Conservation (phyloP, 2,888 invertebrate species). For the Callimorpha dominula region DNA sequence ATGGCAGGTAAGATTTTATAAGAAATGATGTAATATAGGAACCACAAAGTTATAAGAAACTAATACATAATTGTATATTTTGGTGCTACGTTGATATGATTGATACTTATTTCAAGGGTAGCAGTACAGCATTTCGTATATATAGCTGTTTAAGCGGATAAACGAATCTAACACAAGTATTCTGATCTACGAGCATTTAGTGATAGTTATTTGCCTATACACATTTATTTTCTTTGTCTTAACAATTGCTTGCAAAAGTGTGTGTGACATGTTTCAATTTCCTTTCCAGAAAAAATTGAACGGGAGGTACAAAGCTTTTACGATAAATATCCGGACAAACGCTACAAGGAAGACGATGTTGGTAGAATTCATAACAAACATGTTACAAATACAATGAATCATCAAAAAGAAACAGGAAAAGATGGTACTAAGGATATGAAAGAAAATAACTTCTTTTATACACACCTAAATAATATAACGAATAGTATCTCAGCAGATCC, state of each 20-base stretch:
- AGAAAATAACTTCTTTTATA: conserved; percentile 43
- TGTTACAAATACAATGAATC: conserved; percentile 54
- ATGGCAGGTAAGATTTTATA: conserved; percentile 67
- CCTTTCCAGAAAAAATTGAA: conserved; percentile 75
- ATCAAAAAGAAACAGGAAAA: conserved; percentile 51
- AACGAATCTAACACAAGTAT: not conserved
- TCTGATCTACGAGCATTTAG: not conserved
- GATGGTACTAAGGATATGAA: conserved; percentile 44
- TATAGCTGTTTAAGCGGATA: not conserved
- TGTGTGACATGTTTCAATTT: conserved; percentile 53
- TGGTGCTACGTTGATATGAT: not conserved
- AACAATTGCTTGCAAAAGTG: conserved; percentile 43
- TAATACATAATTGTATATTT: not conserved
- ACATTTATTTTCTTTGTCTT: conserved; percentile 29
- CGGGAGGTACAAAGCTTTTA: conserved; percentile 75
- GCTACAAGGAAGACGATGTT: conserved; percentile 60
- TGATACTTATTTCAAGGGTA: not conserved
- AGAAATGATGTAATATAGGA: conserved; percentile 1
- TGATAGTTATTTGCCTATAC: conserved; percentile 28
- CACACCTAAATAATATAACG: conserved; percentile 31
- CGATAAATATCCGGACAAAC: conserved; percentile 71
- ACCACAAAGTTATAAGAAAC: too few relatives aligned
- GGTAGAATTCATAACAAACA: conserved; percentile 62
- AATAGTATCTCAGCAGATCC: conserved; percentile 30
- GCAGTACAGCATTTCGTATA: not conserved